These are phyloP conservation scores for Anarrhichthys ocellatus DNA, from an alignment of 2,113 vertebrate species.

Conservation along the genomic window DNA sequence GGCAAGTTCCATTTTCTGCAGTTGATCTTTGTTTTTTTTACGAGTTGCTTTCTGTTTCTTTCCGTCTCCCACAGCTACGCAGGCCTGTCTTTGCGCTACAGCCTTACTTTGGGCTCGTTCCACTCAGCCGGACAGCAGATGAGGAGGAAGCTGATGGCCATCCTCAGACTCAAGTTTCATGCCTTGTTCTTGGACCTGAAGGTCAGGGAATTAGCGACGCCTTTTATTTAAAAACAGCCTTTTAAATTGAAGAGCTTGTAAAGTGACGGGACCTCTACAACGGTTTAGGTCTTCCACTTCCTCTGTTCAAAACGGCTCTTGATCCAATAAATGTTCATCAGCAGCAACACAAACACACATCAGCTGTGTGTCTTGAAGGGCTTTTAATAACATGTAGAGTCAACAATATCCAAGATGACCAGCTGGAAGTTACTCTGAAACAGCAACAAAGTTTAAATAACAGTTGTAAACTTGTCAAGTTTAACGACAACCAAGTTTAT, in stretches of 20 bases:
- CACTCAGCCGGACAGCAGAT: slow-evolving; percentile 84
- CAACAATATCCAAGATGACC: background rate
- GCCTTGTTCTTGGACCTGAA: slow-evolving; percentile 88
- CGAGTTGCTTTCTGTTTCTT: background rate
- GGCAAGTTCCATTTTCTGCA: too few relatives aligned
- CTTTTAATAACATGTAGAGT: background rate
- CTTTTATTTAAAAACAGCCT: background rate
- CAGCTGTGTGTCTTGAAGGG: background rate
- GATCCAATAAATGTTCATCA: background rate
- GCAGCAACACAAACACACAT: background rate
- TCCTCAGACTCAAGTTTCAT: slow-evolving; percentile 90
- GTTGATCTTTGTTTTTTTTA: background rate
- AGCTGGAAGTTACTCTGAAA: background rate
- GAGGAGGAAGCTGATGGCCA: slow-evolving; percentile 86
- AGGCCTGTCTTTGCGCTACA: slow-evolving; percentile 88
- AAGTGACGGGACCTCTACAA: background rate
- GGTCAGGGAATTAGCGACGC: slow-evolving; percentile 75
- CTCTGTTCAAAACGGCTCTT: too few relatives aligned
- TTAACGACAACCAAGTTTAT: background rate
- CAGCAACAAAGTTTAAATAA: background rate
- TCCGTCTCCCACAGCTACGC: slow-evolving; percentile 64
- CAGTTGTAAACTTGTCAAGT: background rate
- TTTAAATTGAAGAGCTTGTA: background rate
- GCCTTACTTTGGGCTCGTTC: slow-evolving; percentile 85
- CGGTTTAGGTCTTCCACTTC: background rate